Base-by-base conservation (phyloP, 1,140 invertebrate species). In the Saccostrea cuccullata region DNA sequence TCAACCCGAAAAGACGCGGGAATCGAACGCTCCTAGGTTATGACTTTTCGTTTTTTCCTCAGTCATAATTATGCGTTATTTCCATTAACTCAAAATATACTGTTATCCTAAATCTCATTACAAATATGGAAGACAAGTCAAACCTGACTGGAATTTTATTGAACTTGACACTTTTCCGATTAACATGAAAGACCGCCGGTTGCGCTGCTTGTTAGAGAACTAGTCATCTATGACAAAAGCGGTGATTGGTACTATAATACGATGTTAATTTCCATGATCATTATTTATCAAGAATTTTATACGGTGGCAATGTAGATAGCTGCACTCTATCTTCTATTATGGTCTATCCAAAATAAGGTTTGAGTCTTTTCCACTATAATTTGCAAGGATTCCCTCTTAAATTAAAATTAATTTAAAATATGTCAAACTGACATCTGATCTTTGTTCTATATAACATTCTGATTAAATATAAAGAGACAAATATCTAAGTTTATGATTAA, bases 111-210 rank as follows among this genome's bases (percentile, higher is more conserved):
- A 36, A 30, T 36, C 70, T 77, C 26, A 77, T 30, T 77, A 77
- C 70, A 77, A 77, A 36, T 77, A 30, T 77, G 70, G 30, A 30
- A 77, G 70, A 77, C 70, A 30, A 40, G 70, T 30, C 11, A 23
- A 26, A 30, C 9, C 70, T 77, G 30, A 77, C 23, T 77, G 70
- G 11, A 77, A 17, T 36, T 77, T 77, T 77, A 77, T 77, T 77
- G 70, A 77, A 77, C 70, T 30, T 77, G 70, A 77, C 70, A 77
- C 70, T 77, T 77, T 77, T 77, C 70, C 70, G 70, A 77, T 77
- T 77, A 30, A 30, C 70, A 15, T 77, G 70, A 77, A 77, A 77
- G 70, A 77, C 26, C 70, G 23, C 70, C 70, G 26, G 70, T 30
- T 36, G 70, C 70, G 23, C 6, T 26, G 26, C 30, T 77, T 77